Percentiles rank a stretch among this genome's conserved stretches.
These are phyloP conservation scores for Papilio dardanus DNA, from an alignment of 1,140 invertebrate species.

Conservation along the genomic window DNA sequence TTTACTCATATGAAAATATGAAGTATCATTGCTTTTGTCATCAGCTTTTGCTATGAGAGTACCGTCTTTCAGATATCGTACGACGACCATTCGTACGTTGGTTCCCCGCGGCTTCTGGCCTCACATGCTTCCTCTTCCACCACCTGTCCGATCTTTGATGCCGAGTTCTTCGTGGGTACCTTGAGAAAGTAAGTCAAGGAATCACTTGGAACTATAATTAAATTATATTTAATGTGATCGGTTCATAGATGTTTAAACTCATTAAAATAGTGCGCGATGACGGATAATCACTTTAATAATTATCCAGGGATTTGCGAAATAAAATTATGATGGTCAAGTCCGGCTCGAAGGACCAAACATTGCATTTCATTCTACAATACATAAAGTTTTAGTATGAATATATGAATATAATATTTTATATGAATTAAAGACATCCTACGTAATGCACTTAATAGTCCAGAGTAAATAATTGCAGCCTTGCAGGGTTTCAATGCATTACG, in stretches of 20 bases:
- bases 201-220: background rate
- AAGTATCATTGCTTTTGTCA: background rate
- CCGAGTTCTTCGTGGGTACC: background rate
- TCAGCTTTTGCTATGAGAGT: slow-evolving; percentile 12
- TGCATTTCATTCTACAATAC: too few species aligned
- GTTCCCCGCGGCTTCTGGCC: slow-evolving; percentile 7
- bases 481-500: slow-evolving; percentile 40
- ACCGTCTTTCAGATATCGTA: slow-evolving; percentile 2
- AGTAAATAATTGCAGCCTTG: slow-evolving; percentile 44
- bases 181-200: slow-evolving; percentile 26
- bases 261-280: background rate
- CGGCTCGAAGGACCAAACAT: background rate
- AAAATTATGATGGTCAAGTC: background rate
- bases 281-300: background rate
- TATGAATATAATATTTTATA: too few species aligned
- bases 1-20: background rate
- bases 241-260: background rate
- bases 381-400: too few species aligned
- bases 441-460: slow-evolving; percentile 1
- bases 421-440: background rate
- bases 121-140: background rate
- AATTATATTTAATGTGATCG: background rate
- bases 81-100: background rate
- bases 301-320: background rate
- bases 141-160: background rate